Percentiles rank a stretch among this genome's conserved stretches.
Evolutionary conservation across 2,113 vertebrate genomes (phyloP).

Genomic region (Zosterops lateralis): DNA sequence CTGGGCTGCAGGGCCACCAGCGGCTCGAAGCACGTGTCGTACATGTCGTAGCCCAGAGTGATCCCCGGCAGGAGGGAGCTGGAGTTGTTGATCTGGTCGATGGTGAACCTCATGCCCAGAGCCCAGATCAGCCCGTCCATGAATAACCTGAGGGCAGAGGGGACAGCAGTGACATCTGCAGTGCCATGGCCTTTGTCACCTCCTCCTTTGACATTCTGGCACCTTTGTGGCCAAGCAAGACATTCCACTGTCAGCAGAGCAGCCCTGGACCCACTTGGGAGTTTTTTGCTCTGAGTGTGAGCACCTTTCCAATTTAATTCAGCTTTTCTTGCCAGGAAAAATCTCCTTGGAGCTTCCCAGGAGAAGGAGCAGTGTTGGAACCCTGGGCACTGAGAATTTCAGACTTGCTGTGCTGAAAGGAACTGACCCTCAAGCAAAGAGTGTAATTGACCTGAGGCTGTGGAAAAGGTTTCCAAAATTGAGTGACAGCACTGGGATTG

Average conservation of each 20-base stretch:
- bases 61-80: conserved; percentile 76
- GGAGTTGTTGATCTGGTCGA: conserved; percentile 88
- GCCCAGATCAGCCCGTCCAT: conserved; percentile 71
- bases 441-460: no score
- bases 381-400: no score
- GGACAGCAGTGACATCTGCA: background rate
- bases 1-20: conserved; percentile 75
- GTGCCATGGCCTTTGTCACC: background rate
- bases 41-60: conserved; percentile 79
- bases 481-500: no score
- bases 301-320: background rate
- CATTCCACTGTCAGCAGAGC: background rate
- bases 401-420: no score
- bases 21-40: conserved; percentile 75
- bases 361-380: background rate
- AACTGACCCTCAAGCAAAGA: no score
- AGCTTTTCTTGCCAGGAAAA: background rate
- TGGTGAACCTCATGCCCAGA: conserved; percentile 82
- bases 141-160: conserved; percentile 64
- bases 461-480: no score
- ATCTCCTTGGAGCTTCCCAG: background rate
- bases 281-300: background rate
- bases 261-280: background rate
- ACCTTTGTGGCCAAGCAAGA: background rate
- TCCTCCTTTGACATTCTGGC: rapidly evolving